phyloP scores from a whole-genome alignment of 2,797 vertebrate genomes.

The Ispidina picta region DNA sequence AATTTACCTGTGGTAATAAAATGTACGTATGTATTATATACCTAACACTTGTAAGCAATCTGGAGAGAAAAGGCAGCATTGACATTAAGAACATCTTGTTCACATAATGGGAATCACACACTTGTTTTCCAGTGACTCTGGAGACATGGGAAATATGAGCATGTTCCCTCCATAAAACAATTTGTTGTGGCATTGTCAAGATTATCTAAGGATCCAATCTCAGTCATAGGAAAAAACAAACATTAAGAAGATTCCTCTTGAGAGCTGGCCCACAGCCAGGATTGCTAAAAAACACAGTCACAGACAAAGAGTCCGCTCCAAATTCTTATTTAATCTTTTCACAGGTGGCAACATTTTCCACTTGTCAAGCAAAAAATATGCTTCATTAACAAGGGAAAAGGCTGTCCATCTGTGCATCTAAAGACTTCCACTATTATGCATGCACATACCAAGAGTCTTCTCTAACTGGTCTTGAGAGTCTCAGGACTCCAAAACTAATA shows the following conservation, averaged over 20 bases:
- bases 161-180: conserved; percentile 2
- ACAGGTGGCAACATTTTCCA: conserved; percentile 26
- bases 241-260: conserved; percentile 42
- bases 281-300: neutral
- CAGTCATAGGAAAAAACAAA: conserved; percentile 48
- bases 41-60: neutral
- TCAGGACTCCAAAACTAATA: neutral
- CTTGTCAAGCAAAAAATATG: conserved; percentile 5
- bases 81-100: conserved; percentile 35
- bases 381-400: conserved; percentile 3
- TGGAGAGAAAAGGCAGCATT: neutral
- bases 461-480: conserved; percentile 3
- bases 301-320: conserved; percentile 17
- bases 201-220: conserved; percentile 32
- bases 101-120: conserved; percentile 36
- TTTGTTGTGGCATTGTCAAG: conserved; percentile 56
- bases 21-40: neutral
- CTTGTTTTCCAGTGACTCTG: conserved; percentile 4
- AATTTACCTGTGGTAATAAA: neutral
- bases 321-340: conserved; percentile 1
- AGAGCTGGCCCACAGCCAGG: conserved; percentile 25
- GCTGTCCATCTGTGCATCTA: neutral
- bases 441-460: neutral
- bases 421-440: neutral
- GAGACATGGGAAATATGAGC: conserved; percentile 35